These are phyloP conservation scores for Barbus barbus DNA, from an alignment of 2,113 vertebrate genomes.

Conservation along the genomic window DNA sequence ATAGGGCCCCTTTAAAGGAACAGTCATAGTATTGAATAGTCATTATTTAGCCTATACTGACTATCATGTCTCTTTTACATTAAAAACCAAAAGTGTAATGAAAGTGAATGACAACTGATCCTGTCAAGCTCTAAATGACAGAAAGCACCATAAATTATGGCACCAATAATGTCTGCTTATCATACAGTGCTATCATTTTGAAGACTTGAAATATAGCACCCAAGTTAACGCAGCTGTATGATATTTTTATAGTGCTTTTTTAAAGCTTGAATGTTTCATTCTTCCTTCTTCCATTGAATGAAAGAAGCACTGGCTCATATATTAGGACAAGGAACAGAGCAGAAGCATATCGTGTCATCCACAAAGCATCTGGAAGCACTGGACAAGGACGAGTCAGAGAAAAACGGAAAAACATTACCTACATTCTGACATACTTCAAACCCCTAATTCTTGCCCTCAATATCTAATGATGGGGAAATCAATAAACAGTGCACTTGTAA, in stretches of 20 bases:
- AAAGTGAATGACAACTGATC: not conserved
- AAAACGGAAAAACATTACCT: not conserved
- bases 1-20: not conserved
- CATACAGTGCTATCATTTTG: not conserved
- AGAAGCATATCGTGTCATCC: too few relatives aligned
- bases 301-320: too few relatives aligned
- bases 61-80: too few relatives aligned
- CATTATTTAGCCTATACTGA: not conserved
- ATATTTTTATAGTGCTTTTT: not conserved
- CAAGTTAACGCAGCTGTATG: not conserved
- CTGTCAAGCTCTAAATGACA: not conserved
- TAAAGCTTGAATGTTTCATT: not conserved
- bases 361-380: not conserved
- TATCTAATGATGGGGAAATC: constrained; percentile 35
- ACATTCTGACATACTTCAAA: constrained; percentile 27
- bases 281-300: too few relatives aligned
- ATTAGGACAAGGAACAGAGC: not conserved
- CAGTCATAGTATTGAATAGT: not conserved
- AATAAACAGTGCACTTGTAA: constrained; percentile 46
- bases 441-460: constrained; percentile 34
- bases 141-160: not conserved
- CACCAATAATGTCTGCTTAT: not conserved
- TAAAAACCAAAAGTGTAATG: too few relatives aligned
- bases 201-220: not conserved
- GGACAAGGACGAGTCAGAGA: not conserved